Base-by-base conservation (phyloP, 2,113 vertebrate species). In the Tetrax tetrax region DNA sequence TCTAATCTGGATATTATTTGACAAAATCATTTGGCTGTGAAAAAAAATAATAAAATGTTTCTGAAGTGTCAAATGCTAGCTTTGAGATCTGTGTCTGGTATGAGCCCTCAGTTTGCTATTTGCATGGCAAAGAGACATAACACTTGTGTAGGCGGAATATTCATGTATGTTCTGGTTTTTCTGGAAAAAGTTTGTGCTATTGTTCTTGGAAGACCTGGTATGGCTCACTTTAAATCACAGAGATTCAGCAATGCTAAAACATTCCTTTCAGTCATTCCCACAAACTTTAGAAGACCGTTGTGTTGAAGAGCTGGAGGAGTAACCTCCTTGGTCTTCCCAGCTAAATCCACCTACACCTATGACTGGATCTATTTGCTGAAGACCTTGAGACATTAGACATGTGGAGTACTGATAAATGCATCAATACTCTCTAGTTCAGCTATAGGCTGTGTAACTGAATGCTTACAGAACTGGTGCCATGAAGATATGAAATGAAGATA, bases 91-190 rank as follows among this genome's bases (percentile, higher is more conserved):
- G 28, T 68, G 45, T 53, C 53, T 86, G 35, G 4, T 69, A 22
- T 15, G 24, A 92, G 13, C 24, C 13, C 50, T 74, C 50, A 51
- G 53, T 68, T 85, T 48, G 15, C 11, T 61, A 33, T 88, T 90
- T 94, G 59, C 68, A 90, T 65, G 50, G 79, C 47, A 88, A 88
- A 93, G 88, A 92, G 21, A 65, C 21, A 29, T 8, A 60, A 20
- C 54, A 50, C 19, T 45, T 12, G 5, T 37, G 88, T 88, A 72
- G 92, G 90, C 70, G 88, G 88, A 90, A 95, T 93, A 95, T 86
- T 92, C 82, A 83, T 65, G 8, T 13, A 22, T 69, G 22, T 85
- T 65, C 88, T 57, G 28, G 5, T 65, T 93, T 80, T 88, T 94
- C 79, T 85, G 82, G 74, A 93, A 88, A 37, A 72, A 22, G 14